A percentile compares a stretch with the other conserved stretches of the same genome.
phyloP scores from a whole-genome alignment of 2,888 invertebrate genomes.

The Lagria hirta region DNA sequence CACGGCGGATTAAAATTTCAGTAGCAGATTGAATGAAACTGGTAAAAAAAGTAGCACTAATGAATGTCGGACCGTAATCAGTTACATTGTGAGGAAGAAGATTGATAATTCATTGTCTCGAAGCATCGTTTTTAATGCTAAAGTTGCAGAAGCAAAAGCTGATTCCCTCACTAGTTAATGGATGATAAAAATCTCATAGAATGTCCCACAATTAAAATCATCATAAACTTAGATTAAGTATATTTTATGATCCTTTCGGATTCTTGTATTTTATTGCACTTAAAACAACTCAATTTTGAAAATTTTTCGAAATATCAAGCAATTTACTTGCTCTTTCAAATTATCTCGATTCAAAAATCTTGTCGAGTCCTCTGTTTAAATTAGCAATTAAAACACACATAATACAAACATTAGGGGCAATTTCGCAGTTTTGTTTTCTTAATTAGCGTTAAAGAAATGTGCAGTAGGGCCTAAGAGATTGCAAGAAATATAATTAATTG shows the following conservation, averaged over 20 bases:
- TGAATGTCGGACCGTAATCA: slow-evolving; percentile 35
- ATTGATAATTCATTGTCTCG: slow-evolving; percentile 35
- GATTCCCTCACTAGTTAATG: slow-evolving; percentile 12
- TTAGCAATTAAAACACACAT: slow-evolving; percentile 16
- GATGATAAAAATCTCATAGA: slow-evolving; percentile 17
- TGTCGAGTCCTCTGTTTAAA: slow-evolving; percentile 16
- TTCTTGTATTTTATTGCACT: slow-evolving; percentile 16
- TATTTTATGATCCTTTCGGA: slow-evolving; percentile 19
- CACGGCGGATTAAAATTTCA: slow-evolving; percentile 41
- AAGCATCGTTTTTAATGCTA: slow-evolving; percentile 24
- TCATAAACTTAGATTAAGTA: slow-evolving; percentile 17
- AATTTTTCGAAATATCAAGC: slow-evolving; percentile 13
- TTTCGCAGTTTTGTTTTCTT: slow-evolving; percentile 11
- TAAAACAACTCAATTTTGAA: slow-evolving; percentile 21
- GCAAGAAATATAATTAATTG: slow-evolving; percentile 34
- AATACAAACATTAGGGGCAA: slow-evolving; percentile 9
- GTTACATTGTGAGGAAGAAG: slow-evolving; percentile 28
- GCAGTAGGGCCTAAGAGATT: slow-evolving; percentile 20
- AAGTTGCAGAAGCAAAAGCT: slow-evolving; percentile 13
- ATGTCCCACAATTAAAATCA: slow-evolving; percentile 21
- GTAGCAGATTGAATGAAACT: slow-evolving; percentile 38
- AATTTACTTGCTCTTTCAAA: slow-evolving; percentile 16
- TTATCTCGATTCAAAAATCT: slow-evolving; percentile 8
- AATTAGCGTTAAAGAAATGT: slow-evolving; percentile 13
- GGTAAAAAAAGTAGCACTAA: slow-evolving; percentile 37